These are phyloP conservation scores for Epirrhoe tristata DNA, from an alignment of 2,888 invertebrate species.

Conservation along the genomic window DNA sequence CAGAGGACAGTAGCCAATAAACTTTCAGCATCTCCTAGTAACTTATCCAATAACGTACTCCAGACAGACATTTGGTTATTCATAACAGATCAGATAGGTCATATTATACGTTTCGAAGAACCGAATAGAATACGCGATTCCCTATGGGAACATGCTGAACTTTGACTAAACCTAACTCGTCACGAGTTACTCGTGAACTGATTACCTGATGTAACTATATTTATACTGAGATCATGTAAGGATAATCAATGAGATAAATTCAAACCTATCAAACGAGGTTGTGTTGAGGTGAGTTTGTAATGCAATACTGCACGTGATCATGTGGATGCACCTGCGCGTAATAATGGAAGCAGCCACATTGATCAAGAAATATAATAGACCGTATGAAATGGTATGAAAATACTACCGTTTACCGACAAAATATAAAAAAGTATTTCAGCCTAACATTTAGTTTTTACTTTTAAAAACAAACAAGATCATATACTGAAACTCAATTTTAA, in stretches of 20 bases:
- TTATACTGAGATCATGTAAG: conserved; percentile 3
- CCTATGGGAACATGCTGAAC: conserved; percentile 26
- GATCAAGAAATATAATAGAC: conserved; percentile 2
- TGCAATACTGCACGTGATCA: conserved; percentile 18
- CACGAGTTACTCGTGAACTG: neutral
- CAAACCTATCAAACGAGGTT: conserved; percentile 10
- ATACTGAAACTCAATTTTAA: neutral
- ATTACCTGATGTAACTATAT: neutral
- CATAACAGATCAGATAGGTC: conserved; percentile 9
- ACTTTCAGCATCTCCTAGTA: conserved; percentile 11
- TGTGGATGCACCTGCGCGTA: conserved; percentile 5
- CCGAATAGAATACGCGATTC: conserved; percentile 30
- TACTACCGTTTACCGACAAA: too few relatives aligned
- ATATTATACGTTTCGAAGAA: conserved; percentile 21
- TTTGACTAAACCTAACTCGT: conserved; percentile 20
- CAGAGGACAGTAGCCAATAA: conserved; percentile 10
- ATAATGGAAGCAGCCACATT: conserved; percentile 1
- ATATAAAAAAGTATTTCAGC: too few relatives aligned
- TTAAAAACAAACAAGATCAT: too few relatives aligned
- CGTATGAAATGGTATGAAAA: neutral
- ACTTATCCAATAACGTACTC: conserved; percentile 12
- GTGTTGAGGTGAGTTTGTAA: conserved; percentile 15
- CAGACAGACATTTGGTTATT: conserved; percentile 18
- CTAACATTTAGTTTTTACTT: too few relatives aligned
- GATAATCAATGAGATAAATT: conserved; percentile 10